Evolutionary conservation across 53 echinoderm and acorn worm genomes (phyloP).

Genomic region (Crossaster papposus): DNA sequence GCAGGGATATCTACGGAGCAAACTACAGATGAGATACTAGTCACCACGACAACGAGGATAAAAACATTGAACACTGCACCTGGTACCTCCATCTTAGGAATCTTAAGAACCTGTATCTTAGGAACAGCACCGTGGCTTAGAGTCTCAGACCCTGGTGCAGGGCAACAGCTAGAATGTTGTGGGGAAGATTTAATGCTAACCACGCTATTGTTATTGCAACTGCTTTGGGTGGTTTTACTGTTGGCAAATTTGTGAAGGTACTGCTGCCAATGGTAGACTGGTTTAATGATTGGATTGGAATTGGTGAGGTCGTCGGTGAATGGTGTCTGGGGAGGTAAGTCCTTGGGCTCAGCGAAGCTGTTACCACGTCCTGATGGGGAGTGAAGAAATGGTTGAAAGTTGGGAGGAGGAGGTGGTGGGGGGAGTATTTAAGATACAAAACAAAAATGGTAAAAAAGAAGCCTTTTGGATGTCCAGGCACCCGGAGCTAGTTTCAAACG

Average conservation of each 20-base stretch:
- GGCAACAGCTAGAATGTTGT: no score
- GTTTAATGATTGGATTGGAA: slow-evolving; percentile 30
- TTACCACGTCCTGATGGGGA: slow-evolving; percentile 48
- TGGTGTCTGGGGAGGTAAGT: not conserved
- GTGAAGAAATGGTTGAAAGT: not conserved
- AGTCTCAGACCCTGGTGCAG: not conserved
- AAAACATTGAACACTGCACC: slow-evolving; percentile 18
- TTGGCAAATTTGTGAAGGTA: slow-evolving; percentile 39
- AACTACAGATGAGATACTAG: slow-evolving; percentile 13
- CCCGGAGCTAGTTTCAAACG: no score
- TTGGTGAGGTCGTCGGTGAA: not conserved
- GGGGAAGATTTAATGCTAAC: slow-evolving; percentile 16
- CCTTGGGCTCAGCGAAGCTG: slow-evolving; percentile 43
- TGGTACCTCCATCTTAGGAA: slow-evolving; percentile 53
- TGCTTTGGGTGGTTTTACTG: not conserved
- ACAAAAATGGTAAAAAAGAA: not conserved
- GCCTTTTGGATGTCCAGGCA: not conserved
- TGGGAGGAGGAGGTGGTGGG: not conserved
- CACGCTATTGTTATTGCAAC: slow-evolving; percentile 31
- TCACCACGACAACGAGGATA: slow-evolving; percentile 7
- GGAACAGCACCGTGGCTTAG: slow-evolving; percentile 16
- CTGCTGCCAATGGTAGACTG: slow-evolving; percentile 43
- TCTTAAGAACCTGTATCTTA: slow-evolving; percentile 25
- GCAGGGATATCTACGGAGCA: slow-evolving; percentile 39
- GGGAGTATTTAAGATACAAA: slow-evolving; percentile 34